Base-by-base conservation (phyloP, 2,888 invertebrate species). In the Caenorhabditis angaria region DNA sequence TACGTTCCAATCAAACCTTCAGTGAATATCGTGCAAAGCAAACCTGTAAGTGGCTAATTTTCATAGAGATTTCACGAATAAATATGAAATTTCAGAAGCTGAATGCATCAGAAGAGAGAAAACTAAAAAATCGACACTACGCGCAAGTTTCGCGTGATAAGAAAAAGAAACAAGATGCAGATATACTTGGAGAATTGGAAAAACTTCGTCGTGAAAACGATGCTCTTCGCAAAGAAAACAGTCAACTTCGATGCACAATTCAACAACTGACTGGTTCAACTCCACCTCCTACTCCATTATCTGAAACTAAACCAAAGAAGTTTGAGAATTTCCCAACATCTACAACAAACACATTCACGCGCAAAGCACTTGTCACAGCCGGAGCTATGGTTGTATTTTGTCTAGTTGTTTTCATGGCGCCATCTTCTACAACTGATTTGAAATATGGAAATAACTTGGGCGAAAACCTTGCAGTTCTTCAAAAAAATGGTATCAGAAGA, bases 121-220 rank as follows among this genome's bases (percentile, higher is more conserved):
- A 81, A 48, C 74, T 78, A 22, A 73, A 78, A 32, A 84, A 84
- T 56, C 69, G 84, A 27, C 80, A 77, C 48, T 79, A 81, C 25
- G 84, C 84, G 0, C 84, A 84, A 64, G 70, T 70, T 1, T 82
- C 82, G 1, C 65, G 84, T 2, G 58, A 69, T 12, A 64, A 78
- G 8, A 81, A 83, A 57, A 67, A 76, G 50, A 61, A 72, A 18
- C 71, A 35, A 1, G 72, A 67, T 6, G 61, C 59, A n/a, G 18
- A 4, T 1, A 25, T 78, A 57, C 41, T 65, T 3, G 25, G 47
- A 12, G 68, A 68, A 14, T 24, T 65, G 3, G 35, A n/a, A 65
- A 18, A 35, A 14, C 50, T 67, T 20, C 55, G 25, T n/a, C 28
- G 28, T 0, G 67, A 72, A 47, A 72, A 68, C 18, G 4, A 25